Percentiles rank a stretch among this genome's conserved stretches.
Conservation (phyloP, 2,797 vertebrate species). For the Poeciliopsis presidionis region DNA sequence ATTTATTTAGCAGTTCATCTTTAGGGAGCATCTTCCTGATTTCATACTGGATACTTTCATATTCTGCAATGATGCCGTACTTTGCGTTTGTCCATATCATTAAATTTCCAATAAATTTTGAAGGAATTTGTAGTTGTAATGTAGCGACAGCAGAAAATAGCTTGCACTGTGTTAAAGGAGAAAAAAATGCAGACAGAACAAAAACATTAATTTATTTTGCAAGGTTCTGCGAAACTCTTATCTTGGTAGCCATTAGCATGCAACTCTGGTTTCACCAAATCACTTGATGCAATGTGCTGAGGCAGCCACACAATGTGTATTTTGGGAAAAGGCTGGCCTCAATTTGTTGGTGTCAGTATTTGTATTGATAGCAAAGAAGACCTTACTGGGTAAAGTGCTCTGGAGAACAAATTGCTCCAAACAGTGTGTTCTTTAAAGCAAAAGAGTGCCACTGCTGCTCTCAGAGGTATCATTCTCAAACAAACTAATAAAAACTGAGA, state of each 20-base stretch:
- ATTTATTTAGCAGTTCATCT: not conserved
- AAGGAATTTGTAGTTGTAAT: not conserved
- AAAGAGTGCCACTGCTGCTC: constrained; percentile 41
- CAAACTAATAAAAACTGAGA: constrained; percentile 45
- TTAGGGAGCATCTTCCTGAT: not conserved
- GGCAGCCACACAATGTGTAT: constrained; percentile 8
- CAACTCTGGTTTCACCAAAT: not conserved
- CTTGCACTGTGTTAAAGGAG: too few relatives aligned
- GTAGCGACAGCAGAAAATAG: not conserved
- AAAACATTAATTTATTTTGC: not conserved
- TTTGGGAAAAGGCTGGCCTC: constrained; percentile 23
- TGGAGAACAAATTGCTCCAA: constrained; percentile 48
- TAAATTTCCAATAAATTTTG: not conserved
- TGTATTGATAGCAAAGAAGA: constrained; percentile 39
- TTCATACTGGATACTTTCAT: not conserved
- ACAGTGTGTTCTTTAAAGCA: constrained; percentile 47
- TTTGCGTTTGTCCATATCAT: not conserved
- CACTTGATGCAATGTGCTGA: constrained; percentile 13
- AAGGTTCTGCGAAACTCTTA: not conserved
- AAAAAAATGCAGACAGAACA: not conserved
- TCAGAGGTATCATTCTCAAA: constrained; percentile 54
- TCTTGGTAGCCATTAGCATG: not conserved
- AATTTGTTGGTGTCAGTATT: constrained; percentile 42
- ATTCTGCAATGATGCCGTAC: not conserved
- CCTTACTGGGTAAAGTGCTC: constrained; percentile 44